Percentiles rank a stretch among this genome's conserved stretches.
Conservation (phyloP, 2,797 vertebrate genomes). For the Typhlichthys subterraneus region DNA sequence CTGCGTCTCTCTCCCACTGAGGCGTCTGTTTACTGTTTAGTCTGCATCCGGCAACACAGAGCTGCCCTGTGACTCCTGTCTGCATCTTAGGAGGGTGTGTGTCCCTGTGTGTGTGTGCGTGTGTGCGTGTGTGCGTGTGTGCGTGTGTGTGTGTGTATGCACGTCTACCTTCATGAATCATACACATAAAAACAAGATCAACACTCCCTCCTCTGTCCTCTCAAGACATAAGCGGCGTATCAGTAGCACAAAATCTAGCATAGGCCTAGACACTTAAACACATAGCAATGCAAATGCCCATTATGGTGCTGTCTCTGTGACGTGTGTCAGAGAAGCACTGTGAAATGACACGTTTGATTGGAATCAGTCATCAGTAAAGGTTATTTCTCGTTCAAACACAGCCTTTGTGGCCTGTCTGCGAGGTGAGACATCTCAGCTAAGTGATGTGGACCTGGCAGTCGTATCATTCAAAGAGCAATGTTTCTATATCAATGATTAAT, state of each 20-base stretch:
- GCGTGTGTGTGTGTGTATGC: background rate
- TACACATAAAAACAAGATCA: conserved; percentile 40
- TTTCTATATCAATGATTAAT: too few species aligned
- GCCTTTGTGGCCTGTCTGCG: background rate
- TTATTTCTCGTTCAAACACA: conserved; percentile 17
- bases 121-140: background rate
- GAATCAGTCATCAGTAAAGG: conserved; percentile 36
- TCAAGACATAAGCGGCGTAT: conserved; percentile 27
- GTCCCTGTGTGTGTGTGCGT: conserved; percentile 21
- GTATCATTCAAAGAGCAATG: too few species aligned
- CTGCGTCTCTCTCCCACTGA: conserved; percentile 36
- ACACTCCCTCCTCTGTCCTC: conserved; percentile 4
- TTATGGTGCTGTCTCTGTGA: conserved; percentile 34
- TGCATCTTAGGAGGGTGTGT: conserved; percentile 32
- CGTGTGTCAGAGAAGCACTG: conserved; percentile 31
- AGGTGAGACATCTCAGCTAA: background rate
- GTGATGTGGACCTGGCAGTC: background rate
- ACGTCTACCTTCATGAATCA: background rate
- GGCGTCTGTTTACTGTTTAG: conserved; percentile 71
- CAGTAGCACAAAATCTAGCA: conserved; percentile 29
- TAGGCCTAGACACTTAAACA: conserved; percentile 5
- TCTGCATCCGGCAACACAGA: conserved; percentile 55
- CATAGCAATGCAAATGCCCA: conserved; percentile 16
- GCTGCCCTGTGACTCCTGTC: conserved; percentile 38
- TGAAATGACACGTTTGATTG: conserved; percentile 20